Percentiles rank a stretch among this genome's conserved stretches.
Conservation (phyloP, 2,888 invertebrate species). For the Rapana venosa region DNA sequence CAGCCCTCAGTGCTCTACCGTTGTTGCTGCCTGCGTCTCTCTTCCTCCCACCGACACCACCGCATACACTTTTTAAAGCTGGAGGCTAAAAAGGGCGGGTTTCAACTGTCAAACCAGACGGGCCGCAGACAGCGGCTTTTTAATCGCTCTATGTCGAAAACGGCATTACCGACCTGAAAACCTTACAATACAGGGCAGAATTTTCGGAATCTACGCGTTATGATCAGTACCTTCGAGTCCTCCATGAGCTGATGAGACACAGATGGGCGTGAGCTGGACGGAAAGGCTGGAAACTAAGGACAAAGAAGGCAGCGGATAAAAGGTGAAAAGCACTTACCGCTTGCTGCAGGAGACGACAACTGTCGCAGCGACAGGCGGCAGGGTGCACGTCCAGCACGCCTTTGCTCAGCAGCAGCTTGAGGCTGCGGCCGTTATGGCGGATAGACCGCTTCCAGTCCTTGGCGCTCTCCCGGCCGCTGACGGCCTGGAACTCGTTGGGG, state of each 20-base stretch:
- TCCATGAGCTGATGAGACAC: too few relatives aligned
- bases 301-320: not conserved
- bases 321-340: slow-evolving; percentile 52
- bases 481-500: slow-evolving; percentile 80
- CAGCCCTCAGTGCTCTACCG: not conserved
- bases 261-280: not conserved
- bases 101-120: slow-evolving; percentile 21
- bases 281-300: not conserved
- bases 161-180: not conserved
- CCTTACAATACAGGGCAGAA: not conserved
- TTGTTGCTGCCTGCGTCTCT: not conserved
- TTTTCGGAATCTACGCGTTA: too few relatives aligned
- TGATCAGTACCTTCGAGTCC: too few relatives aligned
- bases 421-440: slow-evolving; percentile 79
- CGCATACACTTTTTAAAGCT: not conserved
- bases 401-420: slow-evolving; percentile 79
- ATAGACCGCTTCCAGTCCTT: slow-evolving; percentile 80
- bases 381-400: slow-evolving; percentile 78
- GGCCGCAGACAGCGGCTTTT: slow-evolving; percentile 8
- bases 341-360: slow-evolving; percentile 60
- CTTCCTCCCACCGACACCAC: not conserved
- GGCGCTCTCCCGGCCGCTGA: slow-evolving; percentile 80
- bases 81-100: not conserved
- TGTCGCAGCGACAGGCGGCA: slow-evolving; percentile 77
- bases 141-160: too few relatives aligned